Evolutionary conservation across 2,888 invertebrate species (phyloP).

Genomic region (Machimus atricapillus): DNA sequence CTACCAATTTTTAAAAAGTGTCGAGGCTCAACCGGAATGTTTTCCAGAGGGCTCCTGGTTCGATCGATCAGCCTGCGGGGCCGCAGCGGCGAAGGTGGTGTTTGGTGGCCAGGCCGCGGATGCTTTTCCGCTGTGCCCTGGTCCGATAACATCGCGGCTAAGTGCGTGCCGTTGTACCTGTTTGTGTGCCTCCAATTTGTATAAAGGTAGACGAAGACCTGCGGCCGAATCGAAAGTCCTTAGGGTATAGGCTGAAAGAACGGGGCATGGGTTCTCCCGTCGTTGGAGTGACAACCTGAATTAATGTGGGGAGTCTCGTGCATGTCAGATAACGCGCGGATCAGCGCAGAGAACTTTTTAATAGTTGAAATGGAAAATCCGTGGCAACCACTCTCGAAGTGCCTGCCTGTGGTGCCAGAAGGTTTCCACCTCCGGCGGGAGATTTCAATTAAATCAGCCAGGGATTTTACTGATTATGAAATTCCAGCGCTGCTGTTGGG

Average conservation of each 20-base stretch:
- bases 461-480: neutral
- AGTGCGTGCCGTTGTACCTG: slow-evolving; percentile 39
- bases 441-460: slow-evolving; percentile 1
- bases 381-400: neutral
- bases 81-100: neutral
- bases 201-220: neutral
- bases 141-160: slow-evolving; percentile 10
- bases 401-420: neutral
- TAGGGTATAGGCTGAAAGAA: slow-evolving; percentile 1
- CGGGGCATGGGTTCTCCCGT: slow-evolving; percentile 11
- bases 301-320: slow-evolving; percentile 44
- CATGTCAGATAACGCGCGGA: slow-evolving; percentile 39
- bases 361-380: slow-evolving; percentile 38
- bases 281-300: slow-evolving; percentile 43
- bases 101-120: neutral
- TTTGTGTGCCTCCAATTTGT: slow-evolving; percentile 33
- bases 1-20: slow-evolving; percentile 48
- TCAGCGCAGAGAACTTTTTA: slow-evolving; percentile 31
- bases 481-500: neutral
- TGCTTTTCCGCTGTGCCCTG: neutral
- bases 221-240: slow-evolving; percentile 29
- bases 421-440: neutral
- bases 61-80: neutral
- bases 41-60: slow-evolving; percentile 12
- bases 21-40: slow-evolving; percentile 40